Evolutionary conservation across 2,888 invertebrate species (phyloP).

Genomic region (Platycnemis pennipes): DNA sequence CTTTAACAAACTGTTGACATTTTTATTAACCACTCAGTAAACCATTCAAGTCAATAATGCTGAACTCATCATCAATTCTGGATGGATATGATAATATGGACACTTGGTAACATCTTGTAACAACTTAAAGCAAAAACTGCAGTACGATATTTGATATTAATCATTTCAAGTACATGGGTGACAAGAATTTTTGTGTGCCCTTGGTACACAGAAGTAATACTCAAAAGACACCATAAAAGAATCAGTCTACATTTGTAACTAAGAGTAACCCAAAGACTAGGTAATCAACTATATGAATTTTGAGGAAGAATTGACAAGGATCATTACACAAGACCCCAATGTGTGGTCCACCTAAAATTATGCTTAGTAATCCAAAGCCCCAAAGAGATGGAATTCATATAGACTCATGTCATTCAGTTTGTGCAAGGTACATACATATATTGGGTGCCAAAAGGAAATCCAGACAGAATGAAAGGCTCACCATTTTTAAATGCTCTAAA

Average conservation of each 20-base stretch:
- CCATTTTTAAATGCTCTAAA: constrained; percentile 23
- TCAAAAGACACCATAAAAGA: not conserved
- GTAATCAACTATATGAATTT: not conserved
- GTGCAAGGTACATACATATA: constrained; percentile 7
- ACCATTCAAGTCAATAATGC: not conserved
- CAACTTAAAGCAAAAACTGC: not conserved
- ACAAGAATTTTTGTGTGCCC: not conserved
- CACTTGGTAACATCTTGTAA: not conserved
- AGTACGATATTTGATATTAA: not conserved
- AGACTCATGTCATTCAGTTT: not conserved
- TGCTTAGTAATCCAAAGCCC: constrained; percentile 36
- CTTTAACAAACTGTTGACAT: too few species aligned
- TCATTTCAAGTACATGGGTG: not conserved
- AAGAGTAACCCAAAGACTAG: not conserved
- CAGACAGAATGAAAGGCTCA: constrained; percentile 34
- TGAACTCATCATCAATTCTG: not conserved
- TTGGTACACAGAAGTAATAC: not conserved
- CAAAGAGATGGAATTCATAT: not conserved
- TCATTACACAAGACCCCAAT: not conserved
- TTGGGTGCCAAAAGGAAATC: not conserved
- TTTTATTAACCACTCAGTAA: too few species aligned
- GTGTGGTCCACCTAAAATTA: not conserved
- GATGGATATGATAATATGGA: not conserved
- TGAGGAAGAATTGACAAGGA: not conserved
- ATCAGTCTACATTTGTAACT: not conserved